These are phyloP conservation scores for Cecropterus lyciades DNA, from an alignment of 1,140 invertebrate species.

Conservation along the genomic window DNA sequence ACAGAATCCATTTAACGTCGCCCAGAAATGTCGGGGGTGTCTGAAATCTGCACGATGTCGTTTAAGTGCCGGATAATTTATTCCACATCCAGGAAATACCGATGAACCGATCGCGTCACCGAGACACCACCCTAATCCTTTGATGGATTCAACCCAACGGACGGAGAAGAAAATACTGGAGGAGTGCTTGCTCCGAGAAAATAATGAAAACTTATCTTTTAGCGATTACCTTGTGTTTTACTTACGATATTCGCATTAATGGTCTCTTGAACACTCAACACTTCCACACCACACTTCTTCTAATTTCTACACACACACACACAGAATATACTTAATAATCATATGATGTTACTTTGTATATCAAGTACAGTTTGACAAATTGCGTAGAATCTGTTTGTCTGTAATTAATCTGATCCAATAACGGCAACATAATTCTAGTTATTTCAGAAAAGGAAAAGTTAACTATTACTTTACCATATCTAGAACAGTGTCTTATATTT, in stretches of 20 bases:
- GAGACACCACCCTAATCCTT: conserved; percentile 78
- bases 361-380: not conserved
- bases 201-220: conserved; percentile 65
- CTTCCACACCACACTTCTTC: conserved; percentile 24
- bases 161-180: conserved; percentile 64
- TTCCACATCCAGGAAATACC: conserved; percentile 73
- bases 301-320: conserved; percentile 33
- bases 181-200: conserved; percentile 65
- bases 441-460: no score
- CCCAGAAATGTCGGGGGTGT: conserved; percentile 46
- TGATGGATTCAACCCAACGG: conserved; percentile 75
- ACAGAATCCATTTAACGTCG: conserved; percentile 44
- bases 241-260: conserved; percentile 38
- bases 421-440: no score
- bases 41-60: conserved; percentile 54
- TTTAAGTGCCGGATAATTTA: conserved; percentile 78
- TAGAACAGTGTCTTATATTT: no score
- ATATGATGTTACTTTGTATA: conserved; percentile 16
- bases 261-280: conserved; percentile 24
- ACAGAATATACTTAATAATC: conserved; percentile 9
- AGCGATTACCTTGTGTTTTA: conserved; percentile 45
- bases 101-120: conserved; percentile 66
- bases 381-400: not conserved
- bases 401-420: no score
- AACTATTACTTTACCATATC: no score